These are phyloP conservation scores for Andrena hattorfiana DNA, from an alignment of 2,888 invertebrate species.

Conservation along the genomic window DNA sequence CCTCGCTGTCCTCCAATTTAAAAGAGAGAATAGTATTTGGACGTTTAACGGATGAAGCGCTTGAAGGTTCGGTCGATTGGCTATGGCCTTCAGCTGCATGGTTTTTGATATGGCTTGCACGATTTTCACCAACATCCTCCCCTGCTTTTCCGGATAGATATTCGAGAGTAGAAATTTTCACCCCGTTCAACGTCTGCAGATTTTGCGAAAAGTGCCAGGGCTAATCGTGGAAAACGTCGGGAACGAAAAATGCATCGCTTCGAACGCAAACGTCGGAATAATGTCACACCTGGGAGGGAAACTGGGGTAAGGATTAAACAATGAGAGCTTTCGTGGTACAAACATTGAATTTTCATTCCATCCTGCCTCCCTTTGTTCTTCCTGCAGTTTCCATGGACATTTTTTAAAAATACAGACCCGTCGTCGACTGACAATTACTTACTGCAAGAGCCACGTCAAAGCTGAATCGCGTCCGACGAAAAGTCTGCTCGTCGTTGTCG, in stretches of 20 bases:
- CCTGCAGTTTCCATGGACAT: not conserved
- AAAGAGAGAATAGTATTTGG: conserved; percentile 20
- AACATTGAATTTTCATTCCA: not conserved
- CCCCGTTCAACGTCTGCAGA: too few species aligned
- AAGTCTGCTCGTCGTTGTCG: not conserved
- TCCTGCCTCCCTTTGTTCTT: not conserved
- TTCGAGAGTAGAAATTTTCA: not conserved
- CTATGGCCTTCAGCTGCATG: conserved; percentile 11
- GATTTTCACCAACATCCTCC: conserved; percentile 7
- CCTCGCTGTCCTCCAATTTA: not conserved
- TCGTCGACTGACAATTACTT: too few species aligned
- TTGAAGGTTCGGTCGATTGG: conserved; percentile 27
- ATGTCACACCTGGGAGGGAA: not conserved
- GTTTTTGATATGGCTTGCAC: not conserved
- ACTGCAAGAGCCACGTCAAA: too few species aligned
- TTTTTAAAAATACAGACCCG: not conserved
- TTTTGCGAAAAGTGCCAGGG: too few species aligned
- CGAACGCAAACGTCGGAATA: not conserved
- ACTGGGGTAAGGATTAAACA: not conserved
- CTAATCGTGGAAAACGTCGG: too few species aligned
- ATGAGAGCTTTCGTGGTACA: not conserved
- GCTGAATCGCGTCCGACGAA: not conserved
- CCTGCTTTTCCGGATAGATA: conserved; percentile 13
- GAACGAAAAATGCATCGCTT: not conserved
- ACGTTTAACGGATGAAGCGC: conserved; percentile 52